Percentiles rank a stretch among this genome's conserved stretches.
Conservation (phyloP, 1,140 invertebrate species). For the Lepidotrigona ventralis region DNA sequence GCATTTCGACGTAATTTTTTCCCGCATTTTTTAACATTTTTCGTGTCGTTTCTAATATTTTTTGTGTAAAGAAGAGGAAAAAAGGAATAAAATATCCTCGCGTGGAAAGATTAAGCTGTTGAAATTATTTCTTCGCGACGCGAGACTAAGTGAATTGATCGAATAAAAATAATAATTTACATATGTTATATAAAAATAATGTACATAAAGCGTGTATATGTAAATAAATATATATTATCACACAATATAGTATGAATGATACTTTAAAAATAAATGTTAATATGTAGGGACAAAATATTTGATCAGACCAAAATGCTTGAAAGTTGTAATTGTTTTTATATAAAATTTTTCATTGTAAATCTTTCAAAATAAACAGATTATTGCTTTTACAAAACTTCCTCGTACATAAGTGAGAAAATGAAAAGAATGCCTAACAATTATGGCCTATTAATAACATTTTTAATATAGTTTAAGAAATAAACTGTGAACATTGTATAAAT, state of each 20-base stretch:
- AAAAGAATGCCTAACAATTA: background rate
- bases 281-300: slow-evolving; percentile 11
- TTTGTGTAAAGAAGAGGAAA: background rate
- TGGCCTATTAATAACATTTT: background rate
- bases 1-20: background rate
- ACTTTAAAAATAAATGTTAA: slow-evolving; percentile 34
- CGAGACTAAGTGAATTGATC: slow-evolving; percentile 1
- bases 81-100: background rate
- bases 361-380: slow-evolving; percentile 16
- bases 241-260: slow-evolving; percentile 22
- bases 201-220: slow-evolving; percentile 44
- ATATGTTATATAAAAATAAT: slow-evolving; percentile 28
- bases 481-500: background rate
- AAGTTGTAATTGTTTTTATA: slow-evolving; percentile 40
- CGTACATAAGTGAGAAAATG: background rate
- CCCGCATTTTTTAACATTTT: background rate
- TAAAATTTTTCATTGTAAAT: slow-evolving; percentile 41
- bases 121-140: slow-evolving; percentile 16
- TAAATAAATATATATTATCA: slow-evolving; percentile 47
- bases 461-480: background rate
- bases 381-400: slow-evolving; percentile 19
- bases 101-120: background rate
- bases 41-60: background rate
- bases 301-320: slow-evolving; percentile 19
- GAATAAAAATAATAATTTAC: slow-evolving; percentile 23